phyloP scores from a whole-genome alignment of 2,797 vertebrate species.

The Ceryle rudis region DNA sequence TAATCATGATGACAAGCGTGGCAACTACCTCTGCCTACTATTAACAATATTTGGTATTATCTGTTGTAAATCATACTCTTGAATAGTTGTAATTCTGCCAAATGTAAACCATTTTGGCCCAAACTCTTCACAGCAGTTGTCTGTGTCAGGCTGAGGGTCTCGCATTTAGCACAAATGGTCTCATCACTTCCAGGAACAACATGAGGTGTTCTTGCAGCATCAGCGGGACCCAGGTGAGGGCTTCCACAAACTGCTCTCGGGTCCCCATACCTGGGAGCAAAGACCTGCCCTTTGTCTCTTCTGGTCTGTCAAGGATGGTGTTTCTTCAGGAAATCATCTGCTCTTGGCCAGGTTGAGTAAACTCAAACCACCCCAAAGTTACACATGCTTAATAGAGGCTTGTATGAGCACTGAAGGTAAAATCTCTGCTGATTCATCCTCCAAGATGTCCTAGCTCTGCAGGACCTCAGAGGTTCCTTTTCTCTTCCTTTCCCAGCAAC shows the following conservation, averaged over 20 bases:
- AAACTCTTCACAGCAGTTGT: not conserved
- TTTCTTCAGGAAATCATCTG: not conserved
- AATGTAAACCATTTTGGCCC: not conserved
- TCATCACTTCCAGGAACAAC: not conserved
- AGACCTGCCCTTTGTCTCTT: not conserved
- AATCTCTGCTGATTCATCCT: not conserved
- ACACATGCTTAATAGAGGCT: not conserved
- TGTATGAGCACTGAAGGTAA: not conserved
- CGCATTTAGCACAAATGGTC: not conserved
- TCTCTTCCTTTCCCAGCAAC: not conserved
- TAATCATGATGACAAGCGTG: not conserved
- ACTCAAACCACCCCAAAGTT: not conserved
- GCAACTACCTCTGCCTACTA: not conserved
- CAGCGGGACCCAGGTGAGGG: not conserved
- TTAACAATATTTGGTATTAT: not conserved
- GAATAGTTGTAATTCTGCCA: not conserved
- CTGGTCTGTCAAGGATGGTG: not conserved
- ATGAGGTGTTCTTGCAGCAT: not conserved
- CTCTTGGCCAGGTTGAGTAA: not conserved
- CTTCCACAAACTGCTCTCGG: not conserved
- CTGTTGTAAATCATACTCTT: not conserved
- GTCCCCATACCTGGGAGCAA: not conserved
- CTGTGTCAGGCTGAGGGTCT: not conserved
- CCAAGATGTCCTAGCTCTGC: not conserved
- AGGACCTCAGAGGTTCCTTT: not conserved